phyloP scores from a whole-genome alignment of 92 coral and sea anemone genomes.

The Zoanthus sansibaricus region DNA sequence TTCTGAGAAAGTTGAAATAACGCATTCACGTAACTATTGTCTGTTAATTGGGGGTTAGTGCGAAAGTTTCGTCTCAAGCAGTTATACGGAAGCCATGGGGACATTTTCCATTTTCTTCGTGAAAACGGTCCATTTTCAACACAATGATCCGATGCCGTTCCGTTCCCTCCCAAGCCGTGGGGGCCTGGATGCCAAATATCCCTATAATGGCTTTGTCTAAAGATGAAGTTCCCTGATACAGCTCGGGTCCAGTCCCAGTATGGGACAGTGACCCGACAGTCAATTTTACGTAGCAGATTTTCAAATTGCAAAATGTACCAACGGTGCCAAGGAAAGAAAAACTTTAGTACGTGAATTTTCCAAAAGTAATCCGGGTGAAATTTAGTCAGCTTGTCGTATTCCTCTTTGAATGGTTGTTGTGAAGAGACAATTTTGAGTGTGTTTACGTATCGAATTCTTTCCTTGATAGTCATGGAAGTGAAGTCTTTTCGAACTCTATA shows the following conservation, averaged over 20 bases:
- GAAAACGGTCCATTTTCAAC: conserved; percentile 84
- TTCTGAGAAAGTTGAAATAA: conserved; percentile 50
- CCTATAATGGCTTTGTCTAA: conserved; percentile 65
- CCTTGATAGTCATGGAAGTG: conserved; percentile 75
- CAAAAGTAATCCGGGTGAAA: conserved; percentile 68
- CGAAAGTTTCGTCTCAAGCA: conserved; percentile 70
- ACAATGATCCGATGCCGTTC: conserved; percentile 52
- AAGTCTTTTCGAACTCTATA: conserved; percentile 86
- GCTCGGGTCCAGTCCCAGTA: conserved; percentile 94
- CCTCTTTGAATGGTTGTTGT: conserved; percentile 56
- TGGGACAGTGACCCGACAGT: conserved; percentile 92
- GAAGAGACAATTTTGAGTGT: conserved; percentile 71
- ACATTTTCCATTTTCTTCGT: conserved; percentile 64
- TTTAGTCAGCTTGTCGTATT: conserved; percentile 67
- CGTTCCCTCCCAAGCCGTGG: conserved; percentile 92
- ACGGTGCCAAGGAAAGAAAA: conserved; percentile 97
- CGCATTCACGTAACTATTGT: conserved; percentile 40
- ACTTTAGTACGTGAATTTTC: conserved; percentile 69
- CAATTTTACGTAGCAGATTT: conserved; percentile 83
- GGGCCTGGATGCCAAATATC: conserved; percentile 84
- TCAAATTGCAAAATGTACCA: conserved; percentile 90
- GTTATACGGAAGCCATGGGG: conserved; percentile 51
- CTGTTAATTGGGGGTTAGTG: conserved; percentile 1
- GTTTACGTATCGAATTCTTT: conserved; percentile 74
- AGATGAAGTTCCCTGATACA: conserved; percentile 57